phyloP scores from a whole-genome alignment of 2,113 vertebrate species.

The Thunnus maccoyii region DNA sequence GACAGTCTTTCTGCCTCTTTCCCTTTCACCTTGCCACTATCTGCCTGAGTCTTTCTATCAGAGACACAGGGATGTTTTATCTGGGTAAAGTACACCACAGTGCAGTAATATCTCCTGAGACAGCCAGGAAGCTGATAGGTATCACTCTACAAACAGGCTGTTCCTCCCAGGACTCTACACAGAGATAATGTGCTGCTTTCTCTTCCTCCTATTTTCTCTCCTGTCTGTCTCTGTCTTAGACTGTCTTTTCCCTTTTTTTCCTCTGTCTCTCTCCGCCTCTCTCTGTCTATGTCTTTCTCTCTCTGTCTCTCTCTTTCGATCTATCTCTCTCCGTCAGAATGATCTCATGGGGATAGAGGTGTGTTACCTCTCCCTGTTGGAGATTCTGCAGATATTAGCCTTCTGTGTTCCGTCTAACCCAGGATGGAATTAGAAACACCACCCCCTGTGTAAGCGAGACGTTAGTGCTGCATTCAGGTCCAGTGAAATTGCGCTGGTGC shows the following conservation, averaged over 20 bases:
- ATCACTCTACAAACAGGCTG: slow-evolving; percentile 82
- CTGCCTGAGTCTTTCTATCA: slow-evolving; percentile 71
- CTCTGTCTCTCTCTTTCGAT: slow-evolving; percentile 40
- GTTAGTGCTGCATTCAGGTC: slow-evolving; percentile 38
- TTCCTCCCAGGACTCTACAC: slow-evolving; percentile 74
- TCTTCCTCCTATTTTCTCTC: slow-evolving; percentile 50
- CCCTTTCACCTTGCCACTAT: slow-evolving; percentile 77
- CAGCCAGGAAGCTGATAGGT: slow-evolving; percentile 78
- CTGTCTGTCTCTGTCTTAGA: slow-evolving; percentile 53
- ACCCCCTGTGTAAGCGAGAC: slow-evolving; percentile 48
- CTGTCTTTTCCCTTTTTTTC: slow-evolving; percentile 8
- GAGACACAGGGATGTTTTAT: slow-evolving; percentile 74
- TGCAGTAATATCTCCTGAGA: slow-evolving; percentile 79
- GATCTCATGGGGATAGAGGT: slow-evolving; percentile 71
- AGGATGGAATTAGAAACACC: slow-evolving; percentile 71
- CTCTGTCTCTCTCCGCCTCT: slow-evolving; percentile 30
- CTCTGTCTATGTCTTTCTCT: slow-evolving; percentile 50
- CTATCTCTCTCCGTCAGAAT: slow-evolving; percentile 64
- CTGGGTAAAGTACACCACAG: slow-evolving; percentile 77
- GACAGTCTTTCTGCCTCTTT: slow-evolving; percentile 57
- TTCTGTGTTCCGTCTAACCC: slow-evolving; percentile 69
- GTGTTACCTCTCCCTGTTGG: slow-evolving; percentile 69
- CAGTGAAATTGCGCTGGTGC: slow-evolving; percentile 31
- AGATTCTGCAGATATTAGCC: slow-evolving; percentile 79
- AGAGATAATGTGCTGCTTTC: slow-evolving; percentile 70